phyloP scores from a whole-genome alignment of 2,888 invertebrate genomes.

The Drosophila koepferae region DNA sequence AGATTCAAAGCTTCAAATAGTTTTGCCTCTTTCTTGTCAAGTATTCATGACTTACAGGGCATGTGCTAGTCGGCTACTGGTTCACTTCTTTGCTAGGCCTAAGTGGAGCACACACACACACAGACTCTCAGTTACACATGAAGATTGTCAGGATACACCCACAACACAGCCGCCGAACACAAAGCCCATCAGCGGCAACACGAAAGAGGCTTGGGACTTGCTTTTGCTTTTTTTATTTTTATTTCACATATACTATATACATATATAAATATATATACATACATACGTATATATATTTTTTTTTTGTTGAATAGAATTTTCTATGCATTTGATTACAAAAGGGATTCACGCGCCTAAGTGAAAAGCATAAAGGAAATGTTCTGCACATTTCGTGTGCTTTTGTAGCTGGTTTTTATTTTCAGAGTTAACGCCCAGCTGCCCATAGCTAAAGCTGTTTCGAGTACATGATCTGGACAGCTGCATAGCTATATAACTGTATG shows the following conservation, averaged over 20 bases:
- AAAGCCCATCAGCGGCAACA: constrained; percentile 75
- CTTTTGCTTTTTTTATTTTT: constrained; percentile 20
- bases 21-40: not conserved
- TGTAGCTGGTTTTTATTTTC: constrained; percentile 11
- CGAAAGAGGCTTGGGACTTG: constrained; percentile 76
- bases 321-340: constrained; percentile 79
- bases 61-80: constrained; percentile 14
- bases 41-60: not conserved
- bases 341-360: constrained; percentile 77
- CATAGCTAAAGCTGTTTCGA: not conserved
- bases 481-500: constrained; percentile 16
- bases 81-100: constrained; percentile 21
- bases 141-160: constrained; percentile 53
- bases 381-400: constrained; percentile 42
- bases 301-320: constrained; percentile 63
- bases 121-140: constrained; percentile 25
- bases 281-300: constrained; percentile 8
- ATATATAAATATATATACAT: not conserved
- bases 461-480: not conserved
- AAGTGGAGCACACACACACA: constrained; percentile 62
- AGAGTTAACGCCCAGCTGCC: not conserved
- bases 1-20: not conserved
- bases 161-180: constrained; percentile 55
- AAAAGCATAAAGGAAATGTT: constrained; percentile 61
- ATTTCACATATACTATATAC: constrained; percentile 1